Evolutionary conservation across 2,888 invertebrate species (phyloP), one percentile per base, ranked within the genome.

Genomic region (Bombyx huttoni): DNA sequence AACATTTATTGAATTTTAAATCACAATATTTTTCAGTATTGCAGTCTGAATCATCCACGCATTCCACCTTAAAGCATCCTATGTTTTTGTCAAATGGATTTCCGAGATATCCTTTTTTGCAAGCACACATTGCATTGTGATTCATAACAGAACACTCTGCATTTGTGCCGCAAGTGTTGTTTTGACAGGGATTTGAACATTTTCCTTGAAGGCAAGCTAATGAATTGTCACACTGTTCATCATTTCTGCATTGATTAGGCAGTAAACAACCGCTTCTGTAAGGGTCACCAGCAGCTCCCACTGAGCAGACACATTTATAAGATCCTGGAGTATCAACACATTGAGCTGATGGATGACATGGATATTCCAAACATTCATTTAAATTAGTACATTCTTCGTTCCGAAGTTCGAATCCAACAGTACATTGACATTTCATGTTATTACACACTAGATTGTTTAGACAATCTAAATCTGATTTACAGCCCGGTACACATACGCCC

Each of bases 11-110:
- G 50, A 89, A 92, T 62, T 91, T 91, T 5, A 81, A 75, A 67
- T 96, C 94, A 68, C 97, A 97, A 60, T 91, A 91, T 75, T 93
- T 94, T 57, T 95, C 94, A 40, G 69, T 76, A 3, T 93, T 81
- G 68, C 97, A 97, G 62, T 96, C 96, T 46, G 90, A 90, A 70
- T 94, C 91, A 48, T 91, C 91, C 1, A 94, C 85, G 76, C 97
- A 97, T 81, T 97, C 96, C 2, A 96, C 97, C 80, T 94, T 94
- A 74, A 95, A 96, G 69, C 96, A 97, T 45, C 97, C 97, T 51
- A 95, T 90, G 51, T 90, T 90, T 52, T 89, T 85, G 67, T 95
- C 94, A 52, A 90, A 90, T 6, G 95, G 93, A 82, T 96, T 95
- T 8, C 97, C 97, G 35, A 96, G 87, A 72, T 93, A 93, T 14